Base-by-base conservation (phyloP, 2,888 invertebrate genomes). In the Synanthedon formicaeformis region DNA sequence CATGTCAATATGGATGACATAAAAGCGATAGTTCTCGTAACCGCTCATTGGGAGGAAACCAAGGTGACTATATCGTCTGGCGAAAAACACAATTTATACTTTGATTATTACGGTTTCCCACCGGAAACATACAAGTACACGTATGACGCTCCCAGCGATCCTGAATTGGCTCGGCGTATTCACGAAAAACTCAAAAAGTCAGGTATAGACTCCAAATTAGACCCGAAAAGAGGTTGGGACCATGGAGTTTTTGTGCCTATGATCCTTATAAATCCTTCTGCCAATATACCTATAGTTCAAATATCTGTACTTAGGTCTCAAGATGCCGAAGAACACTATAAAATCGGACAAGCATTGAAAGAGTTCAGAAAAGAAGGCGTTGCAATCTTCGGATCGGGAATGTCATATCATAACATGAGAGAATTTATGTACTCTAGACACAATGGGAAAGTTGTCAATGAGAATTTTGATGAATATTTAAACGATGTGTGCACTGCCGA, bases 191-290 rank as follows among this genome's bases (percentile, higher is more conserved):
- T 87, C 6, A 75, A 77, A 59, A 69, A 69, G 11, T 72, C 67
- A 6, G 84, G 85, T 23, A 78, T 85, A 40, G 68, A 73, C 11
- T 78, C 83, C 0, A 79, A 74, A 60, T 60, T 86, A 41, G 84
- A 87, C 54, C 57, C 74, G 0, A 68, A 78, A 61, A 68, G 86
- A 69, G 86, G 87, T 60, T 87, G 87, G 87, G 86, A 87, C 61
- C 86, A 87, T 62, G 87, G 87, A 61, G 87, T 87, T 12, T 87
- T 87, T 56, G 86, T 87, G 18, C 87, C 87, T 0, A 87, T 87
- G 87, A 78, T 86, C 73, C 61, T 87, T 0, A 85, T 87, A 2
- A 81, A 83, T 50, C 85, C 86, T 5, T 57, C 70, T 5, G 87
- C 87, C 0, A 71, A 82, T 58, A 71, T 87, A 50, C 86, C 87